Base-by-base conservation (phyloP, 2,888 invertebrate genomes). In the Meteorus cinctellus region DNA sequence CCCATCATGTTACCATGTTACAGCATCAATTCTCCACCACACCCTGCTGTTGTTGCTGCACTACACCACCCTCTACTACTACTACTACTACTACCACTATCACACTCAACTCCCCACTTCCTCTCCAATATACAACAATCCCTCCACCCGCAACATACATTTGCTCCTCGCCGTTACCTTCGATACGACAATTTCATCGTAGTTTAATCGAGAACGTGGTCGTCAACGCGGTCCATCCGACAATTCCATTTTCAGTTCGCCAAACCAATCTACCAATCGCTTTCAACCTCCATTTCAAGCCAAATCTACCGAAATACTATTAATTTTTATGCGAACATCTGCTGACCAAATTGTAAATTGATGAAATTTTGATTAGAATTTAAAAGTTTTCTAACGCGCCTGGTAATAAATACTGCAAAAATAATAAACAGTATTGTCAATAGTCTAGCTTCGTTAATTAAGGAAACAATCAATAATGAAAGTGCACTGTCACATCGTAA, bases 171-270 rank as follows among this genome's bases (percentile, higher is more conserved):
- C 48, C 16, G 48, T 48, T n/a, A 48, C n/a, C n/a, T n/a, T 48
- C 48, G n/a, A 16, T 48, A 48, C 48, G 48, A 48, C 48, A 48
- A 48, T 48, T 48, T 48, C 48, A 48, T 48, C 48, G 48, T 48
- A 16, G 48, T 48, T 48, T 48, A 48, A 48, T n/a, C 16, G 48
- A n/a, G 48, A n/a, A 48, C 48, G 48, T 48, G n/a, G n/a, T 48
- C 48, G 48, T 48, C 48, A 48, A 48, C n/a, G 48, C n/a, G n/a
- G 48, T n/a, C 48, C 48, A 48, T 48, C n/a, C n/a, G 16, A 48
- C 48, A 48, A 48, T 48, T 48, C n/a, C 48, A 48, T 48, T 48
- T 48, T 48, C 48, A 48, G n/a, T 48, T 48, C 48, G n/a, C 48
- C n/a, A 48, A n/a, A 48, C n/a, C 48, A 48, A 48, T 48, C 48